Evolutionary conservation across 2,888 invertebrate genomes (phyloP).

Genomic region (Agrochola circellaris): DNA sequence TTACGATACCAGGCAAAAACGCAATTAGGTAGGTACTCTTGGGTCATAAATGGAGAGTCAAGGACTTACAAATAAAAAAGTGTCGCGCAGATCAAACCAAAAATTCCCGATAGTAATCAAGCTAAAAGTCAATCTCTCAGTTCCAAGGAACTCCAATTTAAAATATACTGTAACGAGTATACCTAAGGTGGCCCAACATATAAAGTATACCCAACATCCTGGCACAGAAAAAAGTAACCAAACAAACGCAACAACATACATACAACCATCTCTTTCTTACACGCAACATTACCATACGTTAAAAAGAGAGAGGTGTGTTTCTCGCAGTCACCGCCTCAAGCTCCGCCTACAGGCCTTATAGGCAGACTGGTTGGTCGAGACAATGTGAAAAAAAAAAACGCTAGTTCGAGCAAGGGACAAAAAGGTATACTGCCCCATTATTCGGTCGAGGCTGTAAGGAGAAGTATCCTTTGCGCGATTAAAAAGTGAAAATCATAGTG

Average conservation of each 20-base stretch:
- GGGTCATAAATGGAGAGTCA: background rate
- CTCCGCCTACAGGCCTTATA: conserved; percentile 81
- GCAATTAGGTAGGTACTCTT: no score
- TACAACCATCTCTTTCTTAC: conserved; percentile 69
- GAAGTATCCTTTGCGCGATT: conserved; percentile 78
- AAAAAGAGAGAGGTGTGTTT: conserved; percentile 69
- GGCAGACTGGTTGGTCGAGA: conserved; percentile 82
- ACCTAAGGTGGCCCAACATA: conserved; percentile 55
- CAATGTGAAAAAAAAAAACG: conserved; percentile 80
- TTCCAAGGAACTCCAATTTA: conserved; percentile 40
- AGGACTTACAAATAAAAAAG: background rate
- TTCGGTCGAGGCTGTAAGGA: conserved; percentile 79
- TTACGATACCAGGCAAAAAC: background rate
- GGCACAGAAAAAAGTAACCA: conserved; percentile 72
- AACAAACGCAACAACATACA: conserved; percentile 60
- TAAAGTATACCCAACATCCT: conserved; percentile 60
- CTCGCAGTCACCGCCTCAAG: conserved; percentile 43
- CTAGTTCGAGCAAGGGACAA: conserved; percentile 84
- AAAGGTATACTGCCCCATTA: conserved; percentile 84
- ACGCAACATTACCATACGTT: conserved; percentile 29
- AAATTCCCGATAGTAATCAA: conserved; percentile 7
- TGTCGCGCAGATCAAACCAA: background rate
- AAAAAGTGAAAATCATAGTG: conserved; percentile 82
- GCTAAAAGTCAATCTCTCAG: background rate
- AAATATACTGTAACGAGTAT: conserved; percentile 35